phyloP scores from a whole-genome alignment of 2,113 vertebrate species.

The Ginglymostoma cirratum region DNA sequence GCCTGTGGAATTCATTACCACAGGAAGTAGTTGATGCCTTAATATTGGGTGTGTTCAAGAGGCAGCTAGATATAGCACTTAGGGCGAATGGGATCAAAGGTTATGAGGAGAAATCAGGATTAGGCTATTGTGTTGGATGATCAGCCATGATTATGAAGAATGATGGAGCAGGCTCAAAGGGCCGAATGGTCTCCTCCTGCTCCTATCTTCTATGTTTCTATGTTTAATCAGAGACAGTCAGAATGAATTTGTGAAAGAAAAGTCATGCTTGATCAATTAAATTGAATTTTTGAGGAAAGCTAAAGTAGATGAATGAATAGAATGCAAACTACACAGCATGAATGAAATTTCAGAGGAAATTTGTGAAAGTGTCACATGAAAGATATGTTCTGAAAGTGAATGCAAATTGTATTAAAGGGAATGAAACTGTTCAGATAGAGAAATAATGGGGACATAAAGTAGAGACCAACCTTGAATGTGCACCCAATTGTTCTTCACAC shows the following conservation, averaged over 20 bases:
- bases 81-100: too few species aligned
- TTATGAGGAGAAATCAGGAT: too few species aligned
- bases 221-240: neutral
- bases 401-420: neutral
- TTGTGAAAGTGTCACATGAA: neutral
- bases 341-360: slow-evolving; percentile 3
- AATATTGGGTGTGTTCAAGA: too few species aligned
- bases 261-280: neutral
- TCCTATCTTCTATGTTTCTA: too few species aligned
- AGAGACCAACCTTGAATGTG: neutral
- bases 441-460: neutral
- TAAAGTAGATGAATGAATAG: neutral
- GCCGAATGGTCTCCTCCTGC: too few species aligned
- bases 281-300: slow-evolving; percentile 2
- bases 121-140: too few species aligned
- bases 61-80: too few species aligned
- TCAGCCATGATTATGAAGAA: too few species aligned
- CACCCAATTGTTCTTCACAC: neutral
- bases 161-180: too few species aligned
- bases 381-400: neutral
- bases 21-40: too few species aligned
- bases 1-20: too few species aligned
- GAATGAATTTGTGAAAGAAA: neutral
- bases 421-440: neutral
- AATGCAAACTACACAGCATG: neutral